Evolutionary conservation across 2,888 invertebrate species (phyloP).

Genomic region (Falcaria lacertinaria): DNA sequence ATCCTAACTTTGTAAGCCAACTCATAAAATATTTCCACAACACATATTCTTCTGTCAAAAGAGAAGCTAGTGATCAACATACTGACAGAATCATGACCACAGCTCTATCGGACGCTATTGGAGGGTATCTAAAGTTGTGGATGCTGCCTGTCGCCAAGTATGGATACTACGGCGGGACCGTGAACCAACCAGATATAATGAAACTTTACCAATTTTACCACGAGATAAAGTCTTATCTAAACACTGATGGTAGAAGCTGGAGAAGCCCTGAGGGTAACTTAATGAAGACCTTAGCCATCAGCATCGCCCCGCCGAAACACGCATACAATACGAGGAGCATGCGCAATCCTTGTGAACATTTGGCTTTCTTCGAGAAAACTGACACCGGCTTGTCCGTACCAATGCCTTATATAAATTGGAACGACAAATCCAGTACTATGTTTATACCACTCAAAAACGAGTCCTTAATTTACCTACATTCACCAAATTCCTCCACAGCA

Average conservation of each 20-base stretch:
- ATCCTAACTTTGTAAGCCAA: conserved; percentile 37
- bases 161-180: conserved; percentile 81
- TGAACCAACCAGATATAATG: conserved; percentile 75
- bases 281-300: conserved; percentile 39
- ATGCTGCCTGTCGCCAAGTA: conserved; percentile 80
- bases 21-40: conserved; percentile 46
- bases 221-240: conserved; percentile 77
- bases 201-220: conserved; percentile 77
- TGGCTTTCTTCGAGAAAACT: conserved; percentile 52
- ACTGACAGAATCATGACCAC: conserved; percentile 39
- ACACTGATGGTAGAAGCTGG: conserved; percentile 82
- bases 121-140: conserved; percentile 81
- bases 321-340: conserved; percentile 21
- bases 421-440: conserved; percentile 71
- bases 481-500: conserved; percentile 44
- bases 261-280: conserved; percentile 37
- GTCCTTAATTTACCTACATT: conserved; percentile 38
- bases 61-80: conserved; percentile 29
- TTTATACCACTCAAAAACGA: conserved; percentile 79
- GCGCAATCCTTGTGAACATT: conserved; percentile 38
- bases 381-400: conserved; percentile 56
- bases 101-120: conserved; percentile 73
- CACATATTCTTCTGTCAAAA: conserved; percentile 38
- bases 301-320: conserved; percentile 28
- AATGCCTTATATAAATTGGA: conserved; percentile 80